A percentile compares a stretch with the other conserved stretches of the same genome.
These are phyloP conservation scores for Sterrhoptilus dennistouni DNA, from an alignment of 2,113 vertebrate species.

Conservation along the genomic window DNA sequence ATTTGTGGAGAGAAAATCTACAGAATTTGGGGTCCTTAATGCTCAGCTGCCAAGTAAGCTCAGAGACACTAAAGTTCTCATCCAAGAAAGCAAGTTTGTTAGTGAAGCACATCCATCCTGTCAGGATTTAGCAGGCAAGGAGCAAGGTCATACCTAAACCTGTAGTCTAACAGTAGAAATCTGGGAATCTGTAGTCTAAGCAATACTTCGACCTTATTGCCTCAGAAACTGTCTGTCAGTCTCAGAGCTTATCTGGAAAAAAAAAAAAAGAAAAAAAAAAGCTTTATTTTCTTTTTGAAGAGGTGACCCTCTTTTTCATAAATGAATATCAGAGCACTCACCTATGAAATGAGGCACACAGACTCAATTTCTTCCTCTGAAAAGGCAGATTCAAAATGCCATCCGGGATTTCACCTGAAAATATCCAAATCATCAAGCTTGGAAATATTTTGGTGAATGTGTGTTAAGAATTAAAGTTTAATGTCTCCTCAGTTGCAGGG, in stretches of 20 bases:
- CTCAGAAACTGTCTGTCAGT: neutral
- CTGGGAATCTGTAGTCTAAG: neutral
- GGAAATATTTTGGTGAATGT: neutral
- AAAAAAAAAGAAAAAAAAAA: neutral
- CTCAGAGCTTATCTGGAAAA: neutral
- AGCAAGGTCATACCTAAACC: neutral
- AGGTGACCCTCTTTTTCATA: neutral
- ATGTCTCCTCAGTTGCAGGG: neutral
- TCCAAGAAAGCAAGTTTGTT: neutral
- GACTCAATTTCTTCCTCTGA: neutral
- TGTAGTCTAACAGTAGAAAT: neutral
- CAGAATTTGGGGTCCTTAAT: neutral
- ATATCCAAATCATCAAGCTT: neutral
- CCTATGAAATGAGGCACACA: neutral
- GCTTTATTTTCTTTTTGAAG: neutral
- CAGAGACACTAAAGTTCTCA: neutral
- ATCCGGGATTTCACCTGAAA: neutral
- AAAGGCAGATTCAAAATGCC: neutral
- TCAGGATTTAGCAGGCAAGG: neutral
- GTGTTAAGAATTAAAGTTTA: neutral
- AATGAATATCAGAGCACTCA: neutral
- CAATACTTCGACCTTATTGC: neutral
- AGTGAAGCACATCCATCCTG: neutral
- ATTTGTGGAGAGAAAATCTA: neutral
- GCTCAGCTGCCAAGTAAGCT: neutral